A percentile compares a stretch with the other conserved stretches of the same genome.
phyloP scores from a whole-genome alignment of 2,113 vertebrate genomes.

The Saccopteryx bilineata region DNA sequence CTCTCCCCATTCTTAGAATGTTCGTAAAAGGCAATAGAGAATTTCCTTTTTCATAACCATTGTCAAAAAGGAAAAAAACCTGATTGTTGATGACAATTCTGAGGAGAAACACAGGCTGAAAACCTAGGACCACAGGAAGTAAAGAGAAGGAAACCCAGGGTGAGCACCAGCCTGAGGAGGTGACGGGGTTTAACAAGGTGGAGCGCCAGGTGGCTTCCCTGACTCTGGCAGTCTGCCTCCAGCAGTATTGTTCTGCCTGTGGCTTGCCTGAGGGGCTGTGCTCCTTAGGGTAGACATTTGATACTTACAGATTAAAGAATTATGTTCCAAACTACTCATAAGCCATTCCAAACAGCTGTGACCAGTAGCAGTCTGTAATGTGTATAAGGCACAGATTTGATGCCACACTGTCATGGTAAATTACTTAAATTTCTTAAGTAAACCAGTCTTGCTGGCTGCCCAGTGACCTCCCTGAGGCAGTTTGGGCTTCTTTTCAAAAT shows the following conservation, averaged over 20 bases:
- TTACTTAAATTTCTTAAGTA: background rate
- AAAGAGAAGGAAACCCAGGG: background rate
- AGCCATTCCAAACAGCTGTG: background rate
- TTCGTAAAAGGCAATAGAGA: conserved; percentile 25
- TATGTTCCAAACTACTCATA: background rate
- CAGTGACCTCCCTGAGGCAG: background rate
- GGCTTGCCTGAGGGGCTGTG: background rate
- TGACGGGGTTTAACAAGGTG: background rate
- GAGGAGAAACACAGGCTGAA: background rate
- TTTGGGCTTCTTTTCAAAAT: background rate
- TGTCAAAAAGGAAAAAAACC: background rate
- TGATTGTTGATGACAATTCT: background rate
- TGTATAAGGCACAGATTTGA: background rate
- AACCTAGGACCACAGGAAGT: background rate
- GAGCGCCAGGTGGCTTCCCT: accelerated
- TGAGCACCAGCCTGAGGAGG: background rate
- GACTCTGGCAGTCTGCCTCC: background rate
- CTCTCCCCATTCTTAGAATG: background rate
- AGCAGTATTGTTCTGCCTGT: background rate
- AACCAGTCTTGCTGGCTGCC: background rate
- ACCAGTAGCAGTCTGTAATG: background rate
- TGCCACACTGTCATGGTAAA: background rate
- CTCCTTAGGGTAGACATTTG: background rate
- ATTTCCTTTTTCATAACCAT: background rate
- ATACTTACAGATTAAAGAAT: background rate